These are phyloP conservation scores for Aphelenchoides fujianensis DNA, from an alignment of 1,140 invertebrate species.

Conservation along the genomic window DNA sequence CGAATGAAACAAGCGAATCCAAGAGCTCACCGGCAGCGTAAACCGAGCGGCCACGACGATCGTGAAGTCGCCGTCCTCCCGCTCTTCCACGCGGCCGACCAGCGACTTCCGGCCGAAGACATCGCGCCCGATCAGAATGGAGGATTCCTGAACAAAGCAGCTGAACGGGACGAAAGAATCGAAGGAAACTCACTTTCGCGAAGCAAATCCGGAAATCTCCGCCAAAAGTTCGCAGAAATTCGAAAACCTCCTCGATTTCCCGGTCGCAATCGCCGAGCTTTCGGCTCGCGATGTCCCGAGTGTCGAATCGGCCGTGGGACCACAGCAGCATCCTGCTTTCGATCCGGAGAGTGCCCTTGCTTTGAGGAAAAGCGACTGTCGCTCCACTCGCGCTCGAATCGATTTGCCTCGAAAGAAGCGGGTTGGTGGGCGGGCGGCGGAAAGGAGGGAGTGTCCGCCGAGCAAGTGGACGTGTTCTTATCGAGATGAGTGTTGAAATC, in stretches of 20 bases:
- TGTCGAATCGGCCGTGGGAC: neutral
- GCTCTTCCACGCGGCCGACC: neutral
- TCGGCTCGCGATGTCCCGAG: neutral
- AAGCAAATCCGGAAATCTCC: neutral
- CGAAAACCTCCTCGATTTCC: neutral
- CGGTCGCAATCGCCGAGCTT: too few relatives aligned
- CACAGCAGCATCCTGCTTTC: neutral
- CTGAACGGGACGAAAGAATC: neutral
- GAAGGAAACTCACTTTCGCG: neutral
- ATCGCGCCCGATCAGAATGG: conserved; percentile 5
- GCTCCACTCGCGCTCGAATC: too few relatives aligned
- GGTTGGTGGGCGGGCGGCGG: too few relatives aligned
- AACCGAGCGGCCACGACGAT: neutral
- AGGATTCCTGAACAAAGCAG: neutral
- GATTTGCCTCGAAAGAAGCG: too few relatives aligned
- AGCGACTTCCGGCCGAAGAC: conserved; percentile 12
- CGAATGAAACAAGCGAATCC: neutral
- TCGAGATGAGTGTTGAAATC: too few relatives aligned
- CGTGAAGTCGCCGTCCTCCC: neutral
- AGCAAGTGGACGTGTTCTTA: too few relatives aligned
- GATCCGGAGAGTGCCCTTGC: too few relatives aligned
- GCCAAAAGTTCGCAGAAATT: neutral
- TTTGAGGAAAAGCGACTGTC: too few relatives aligned
- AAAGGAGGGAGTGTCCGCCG: too few relatives aligned
- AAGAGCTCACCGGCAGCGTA: neutral